A percentile compares a stretch with the other conserved stretches of the same genome.
Conservation (phyloP, 2,113 vertebrate species). For the Lucifuga dentata region DNA sequence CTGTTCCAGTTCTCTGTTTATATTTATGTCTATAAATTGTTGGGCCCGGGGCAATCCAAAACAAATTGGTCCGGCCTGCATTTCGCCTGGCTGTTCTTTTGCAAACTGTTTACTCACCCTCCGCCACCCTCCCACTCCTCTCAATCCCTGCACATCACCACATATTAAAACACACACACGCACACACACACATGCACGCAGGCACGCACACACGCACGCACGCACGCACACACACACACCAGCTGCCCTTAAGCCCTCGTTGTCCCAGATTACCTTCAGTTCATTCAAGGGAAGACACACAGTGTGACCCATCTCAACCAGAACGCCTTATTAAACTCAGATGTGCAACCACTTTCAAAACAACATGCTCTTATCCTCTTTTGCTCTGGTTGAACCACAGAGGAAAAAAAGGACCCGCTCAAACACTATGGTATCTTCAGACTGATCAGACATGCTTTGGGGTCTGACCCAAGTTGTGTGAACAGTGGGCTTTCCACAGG, state of each 20-base stretch:
- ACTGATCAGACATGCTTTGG: conserved; percentile 67
- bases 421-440: conserved; percentile 59
- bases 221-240: conserved; percentile 19
- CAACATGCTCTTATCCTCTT: conserved; percentile 60
- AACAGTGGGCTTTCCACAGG: conserved; percentile 49
- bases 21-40: conserved; percentile 78
- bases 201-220: conserved; percentile 17
- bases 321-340: conserved; percentile 69
- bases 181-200: conserved; percentile 17
- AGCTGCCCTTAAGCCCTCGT: conserved; percentile 39
- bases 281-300: conserved; percentile 69
- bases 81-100: conserved; percentile 61
- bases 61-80: conserved; percentile 66
- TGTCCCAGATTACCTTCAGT: conserved; percentile 68
- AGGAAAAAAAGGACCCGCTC: conserved; percentile 45
- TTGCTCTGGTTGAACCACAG: conserved; percentile 57
- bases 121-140: conserved; percentile 33
- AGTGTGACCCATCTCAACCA: conserved; percentile 65
- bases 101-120: conserved; percentile 70
- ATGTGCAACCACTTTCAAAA: conserved; percentile 66
- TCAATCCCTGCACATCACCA: conserved; percentile 29
- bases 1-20: conserved; percentile 72
- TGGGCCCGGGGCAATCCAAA: conserved; percentile 67
- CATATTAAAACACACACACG: conserved; percentile 33
- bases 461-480: conserved; percentile 62